A percentile compares a stretch with the other conserved stretches of the same genome.
Evolutionary conservation across 2,113 vertebrate species (phyloP).

Genomic region (Canis aureus): DNA sequence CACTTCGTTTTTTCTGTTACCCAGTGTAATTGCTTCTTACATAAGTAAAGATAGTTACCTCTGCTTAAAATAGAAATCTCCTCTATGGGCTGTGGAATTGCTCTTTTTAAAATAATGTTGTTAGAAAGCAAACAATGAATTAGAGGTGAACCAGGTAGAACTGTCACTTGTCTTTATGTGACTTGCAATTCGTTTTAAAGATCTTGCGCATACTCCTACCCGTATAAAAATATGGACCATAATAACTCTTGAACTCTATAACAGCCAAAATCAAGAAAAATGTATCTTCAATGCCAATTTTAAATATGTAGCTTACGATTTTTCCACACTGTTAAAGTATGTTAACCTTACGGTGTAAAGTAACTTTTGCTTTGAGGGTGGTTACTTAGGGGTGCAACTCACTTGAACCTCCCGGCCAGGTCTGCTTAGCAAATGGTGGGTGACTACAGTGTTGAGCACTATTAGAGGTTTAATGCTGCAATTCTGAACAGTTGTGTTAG

Average conservation of each 20-base stretch:
- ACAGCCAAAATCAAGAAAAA: conserved; percentile 47
- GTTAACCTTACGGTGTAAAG: neutral
- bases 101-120: conserved; percentile 62
- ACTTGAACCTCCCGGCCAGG: fast-evolving
- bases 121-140: conserved; percentile 63
- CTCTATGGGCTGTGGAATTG: neutral
- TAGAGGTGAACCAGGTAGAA: conserved; percentile 37
- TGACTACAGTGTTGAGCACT: neutral
- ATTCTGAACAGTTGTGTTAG: neutral
- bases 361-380: neutral
- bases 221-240: conserved; percentile 10
- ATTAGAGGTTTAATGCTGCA: neutral
- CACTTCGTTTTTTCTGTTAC: conserved; percentile 77
- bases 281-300: neutral
- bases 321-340: neutral
- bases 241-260: conserved; percentile 38
- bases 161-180: conserved; percentile 47
- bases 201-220: conserved; percentile 23
- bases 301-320: neutral
- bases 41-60: conserved; percentile 65
- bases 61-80: conserved; percentile 60
- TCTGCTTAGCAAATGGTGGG: neutral
- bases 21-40: conserved; percentile 69
- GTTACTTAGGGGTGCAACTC: neutral
- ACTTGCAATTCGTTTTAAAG: conserved; percentile 42